These are phyloP conservation scores for silkworm (Bombyx mori) DNA, from an alignment of 1,140 invertebrate genomes.

Conservation along the genomic window DNA sequence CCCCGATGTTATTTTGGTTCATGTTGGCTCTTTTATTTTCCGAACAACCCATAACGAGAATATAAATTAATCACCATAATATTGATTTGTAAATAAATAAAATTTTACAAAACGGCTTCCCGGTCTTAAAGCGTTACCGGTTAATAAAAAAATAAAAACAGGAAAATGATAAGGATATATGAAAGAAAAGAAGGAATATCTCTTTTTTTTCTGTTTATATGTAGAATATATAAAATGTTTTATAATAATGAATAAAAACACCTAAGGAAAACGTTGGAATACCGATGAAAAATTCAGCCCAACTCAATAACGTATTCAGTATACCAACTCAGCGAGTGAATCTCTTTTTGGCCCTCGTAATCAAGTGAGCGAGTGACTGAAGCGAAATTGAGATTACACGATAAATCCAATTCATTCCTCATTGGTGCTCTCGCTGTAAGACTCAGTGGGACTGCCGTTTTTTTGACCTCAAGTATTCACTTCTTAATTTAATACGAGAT, in stretches of 20 bases:
- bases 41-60: slow-evolving; percentile 12
- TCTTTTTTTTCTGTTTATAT: no score
- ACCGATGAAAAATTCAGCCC: slow-evolving; percentile 11
- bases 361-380: slow-evolving; percentile 41
- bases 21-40: slow-evolving; percentile 18
- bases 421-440: slow-evolving; percentile 24
- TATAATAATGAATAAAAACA: not conserved
- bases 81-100: no score
- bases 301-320: slow-evolving; percentile 33
- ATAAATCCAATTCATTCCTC: slow-evolving; percentile 53
- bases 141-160: no score
- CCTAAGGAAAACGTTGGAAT: not conserved
- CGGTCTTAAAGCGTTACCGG: no score
- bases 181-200: no score
- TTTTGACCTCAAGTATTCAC: slow-evolving; percentile 26
- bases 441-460: slow-evolving; percentile 26
- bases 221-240: no score
- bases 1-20: slow-evolving; percentile 25
- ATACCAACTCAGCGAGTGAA: slow-evolving; percentile 28
- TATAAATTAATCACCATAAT: slow-evolving; percentile 14
- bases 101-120: no score
- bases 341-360: slow-evolving; percentile 30
- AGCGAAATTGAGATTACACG: slow-evolving; percentile 47
- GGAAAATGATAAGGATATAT: no score
- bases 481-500: slow-evolving; percentile 17